Percentiles rank a stretch among this genome's conserved stretches.
phyloP scores from a whole-genome alignment of 2,888 invertebrate species.

The Nymphalis urticae region DNA sequence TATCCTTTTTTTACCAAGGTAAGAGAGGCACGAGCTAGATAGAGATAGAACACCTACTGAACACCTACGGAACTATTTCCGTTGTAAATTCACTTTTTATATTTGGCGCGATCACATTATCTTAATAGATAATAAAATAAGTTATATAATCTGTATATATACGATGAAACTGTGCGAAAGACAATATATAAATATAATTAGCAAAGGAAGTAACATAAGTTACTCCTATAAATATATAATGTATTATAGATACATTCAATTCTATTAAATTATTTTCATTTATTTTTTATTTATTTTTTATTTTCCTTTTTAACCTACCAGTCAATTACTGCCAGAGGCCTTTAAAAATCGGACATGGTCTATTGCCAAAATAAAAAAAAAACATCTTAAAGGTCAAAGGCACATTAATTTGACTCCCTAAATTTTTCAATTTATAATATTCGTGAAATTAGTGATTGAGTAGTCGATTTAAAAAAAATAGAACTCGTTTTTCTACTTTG shows the following conservation, averaged over 20 bases:
- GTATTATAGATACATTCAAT: slow-evolving; percentile 38
- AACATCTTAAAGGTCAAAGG: slow-evolving; percentile 32
- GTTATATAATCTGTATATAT: slow-evolving; percentile 40
- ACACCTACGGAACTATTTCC: not conserved
- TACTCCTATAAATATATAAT: slow-evolving; percentile 22
- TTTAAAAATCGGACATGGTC: not conserved
- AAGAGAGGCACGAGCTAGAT: not conserved
- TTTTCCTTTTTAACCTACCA: slow-evolving; percentile 66
- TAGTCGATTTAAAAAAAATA: slow-evolving; percentile 33
- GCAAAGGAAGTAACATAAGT: slow-evolving; percentile 36
- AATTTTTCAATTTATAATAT: slow-evolving; percentile 78
- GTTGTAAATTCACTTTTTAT: not conserved
- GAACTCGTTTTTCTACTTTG: slow-evolving; percentile 30
- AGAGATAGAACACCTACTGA: not conserved
- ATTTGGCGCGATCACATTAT: slow-evolving; percentile 11
- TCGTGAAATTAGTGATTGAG: slow-evolving; percentile 47
- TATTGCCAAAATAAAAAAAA: not conserved
- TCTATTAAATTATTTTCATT: slow-evolving; percentile 42
- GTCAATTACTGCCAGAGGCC: slow-evolving; percentile 64
- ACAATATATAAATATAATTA: slow-evolving; percentile 58
- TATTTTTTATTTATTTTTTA: slow-evolving; percentile 42
- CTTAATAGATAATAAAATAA: slow-evolving; percentile 25
- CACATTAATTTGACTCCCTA: slow-evolving; percentile 74
- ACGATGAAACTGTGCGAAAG: slow-evolving; percentile 58
- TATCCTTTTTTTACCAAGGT: not conserved